Evolutionary conservation across 1,140 invertebrate species (phyloP).

Genomic region (Agrilus planipennis): DNA sequence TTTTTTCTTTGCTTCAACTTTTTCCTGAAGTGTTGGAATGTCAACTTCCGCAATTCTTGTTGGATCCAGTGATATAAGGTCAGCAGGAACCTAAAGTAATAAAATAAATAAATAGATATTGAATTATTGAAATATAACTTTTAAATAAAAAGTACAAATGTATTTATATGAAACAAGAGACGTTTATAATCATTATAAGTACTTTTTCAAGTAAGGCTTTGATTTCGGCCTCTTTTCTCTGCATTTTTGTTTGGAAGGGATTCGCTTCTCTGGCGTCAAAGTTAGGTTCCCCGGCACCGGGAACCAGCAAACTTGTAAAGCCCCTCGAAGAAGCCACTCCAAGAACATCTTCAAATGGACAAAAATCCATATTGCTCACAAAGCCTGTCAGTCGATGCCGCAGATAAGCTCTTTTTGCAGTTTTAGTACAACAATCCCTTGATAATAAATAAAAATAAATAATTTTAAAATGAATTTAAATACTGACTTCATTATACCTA

Average conservation of each 20-base stretch:
- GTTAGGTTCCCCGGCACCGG: slow-evolving; percentile 89
- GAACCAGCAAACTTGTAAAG: slow-evolving; percentile 83
- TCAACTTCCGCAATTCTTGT: slow-evolving; percentile 62
- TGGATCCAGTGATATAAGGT: slow-evolving; percentile 85
- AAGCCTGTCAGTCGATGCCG: slow-evolving; percentile 54
- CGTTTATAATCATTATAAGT: too few relatives aligned
- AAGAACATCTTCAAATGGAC: slow-evolving; percentile 96
- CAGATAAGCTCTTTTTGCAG: slow-evolving; percentile 55
- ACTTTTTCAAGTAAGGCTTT: slow-evolving; percentile 88
- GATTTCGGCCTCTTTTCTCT: slow-evolving; percentile 91
- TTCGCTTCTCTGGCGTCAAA: slow-evolving; percentile 94
- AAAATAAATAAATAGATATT: too few relatives aligned
- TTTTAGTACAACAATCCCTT: slow-evolving; percentile 47
- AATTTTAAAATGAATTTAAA: slow-evolving; percentile 6
- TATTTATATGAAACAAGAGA: too few relatives aligned
- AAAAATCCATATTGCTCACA: slow-evolving; percentile 75
- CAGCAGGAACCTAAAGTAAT: slow-evolving; percentile 73
- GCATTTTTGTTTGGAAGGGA: slow-evolving; percentile 87
- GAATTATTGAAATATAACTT: neutral
- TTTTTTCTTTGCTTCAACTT: slow-evolving; percentile 65
- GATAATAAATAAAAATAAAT: too few relatives aligned
- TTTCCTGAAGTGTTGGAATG: slow-evolving; percentile 64
- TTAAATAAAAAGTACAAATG: slow-evolving; percentile 2
- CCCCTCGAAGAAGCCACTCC: slow-evolving; percentile 75
- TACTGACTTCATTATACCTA: slow-evolving; percentile 46